These are phyloP conservation scores for Rhinolophus ferrumequinum DNA, from an alignment of 2,113 vertebrate species.

Conservation along the genomic window DNA sequence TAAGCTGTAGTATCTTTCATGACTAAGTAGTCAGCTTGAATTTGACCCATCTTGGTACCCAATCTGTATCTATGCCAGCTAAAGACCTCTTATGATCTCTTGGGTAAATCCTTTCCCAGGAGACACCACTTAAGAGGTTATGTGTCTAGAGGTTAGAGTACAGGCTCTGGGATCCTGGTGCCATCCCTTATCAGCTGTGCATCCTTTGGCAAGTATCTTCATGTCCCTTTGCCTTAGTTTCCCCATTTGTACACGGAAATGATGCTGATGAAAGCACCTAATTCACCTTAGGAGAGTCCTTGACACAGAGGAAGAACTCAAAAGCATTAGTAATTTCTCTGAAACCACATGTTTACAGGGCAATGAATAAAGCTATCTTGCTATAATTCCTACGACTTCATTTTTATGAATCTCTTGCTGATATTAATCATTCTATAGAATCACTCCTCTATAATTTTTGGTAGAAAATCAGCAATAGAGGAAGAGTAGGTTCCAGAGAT, in stretches of 20 bases:
- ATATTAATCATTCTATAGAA: background rate
- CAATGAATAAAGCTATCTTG: background rate
- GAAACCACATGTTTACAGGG: background rate
- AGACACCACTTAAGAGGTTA: background rate
- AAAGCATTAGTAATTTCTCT: background rate
- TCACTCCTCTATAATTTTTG: background rate
- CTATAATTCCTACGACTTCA: background rate
- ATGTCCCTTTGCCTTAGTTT: background rate
- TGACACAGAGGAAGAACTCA: background rate
- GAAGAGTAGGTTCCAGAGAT: background rate
- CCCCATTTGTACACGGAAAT: background rate
- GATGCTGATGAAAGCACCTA: background rate
- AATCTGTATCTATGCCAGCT: background rate
- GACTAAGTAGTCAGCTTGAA: conserved; percentile 17
- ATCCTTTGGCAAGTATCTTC: background rate
- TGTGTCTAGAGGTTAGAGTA: background rate
- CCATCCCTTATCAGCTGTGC: background rate
- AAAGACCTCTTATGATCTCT: background rate
- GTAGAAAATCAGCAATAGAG: background rate
- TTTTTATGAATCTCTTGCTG: background rate
- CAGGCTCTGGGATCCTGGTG: background rate
- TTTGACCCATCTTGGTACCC: background rate
- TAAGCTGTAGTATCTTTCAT: background rate
- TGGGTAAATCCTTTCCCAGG: background rate
- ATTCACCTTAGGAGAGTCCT: background rate